Conservation (phyloP, 2,888 invertebrate genomes). For the Tortricodes alternella region DNA sequence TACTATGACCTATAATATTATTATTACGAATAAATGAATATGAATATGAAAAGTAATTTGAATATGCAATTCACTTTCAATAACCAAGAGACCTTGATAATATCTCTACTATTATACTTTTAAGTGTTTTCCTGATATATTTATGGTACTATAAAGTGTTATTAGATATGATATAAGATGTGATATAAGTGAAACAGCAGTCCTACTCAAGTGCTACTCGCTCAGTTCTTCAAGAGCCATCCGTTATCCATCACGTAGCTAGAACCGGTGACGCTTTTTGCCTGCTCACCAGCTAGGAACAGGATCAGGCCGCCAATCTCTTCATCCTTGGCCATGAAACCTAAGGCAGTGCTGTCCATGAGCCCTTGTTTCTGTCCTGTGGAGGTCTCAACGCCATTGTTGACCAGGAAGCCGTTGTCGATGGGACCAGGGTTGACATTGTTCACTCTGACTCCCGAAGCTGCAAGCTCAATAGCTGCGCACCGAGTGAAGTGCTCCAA, state of each 20-base stretch:
- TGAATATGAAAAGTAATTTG: background rate
- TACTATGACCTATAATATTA: too few relatives aligned
- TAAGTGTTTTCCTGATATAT: too few relatives aligned
- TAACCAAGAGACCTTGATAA: background rate
- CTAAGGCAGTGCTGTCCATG: background rate
- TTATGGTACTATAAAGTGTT: too few relatives aligned
- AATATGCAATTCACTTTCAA: background rate
- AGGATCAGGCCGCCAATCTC: conserved; percentile 5
- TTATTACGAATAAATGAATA: too few relatives aligned
- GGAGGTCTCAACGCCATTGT: conserved; percentile 2
- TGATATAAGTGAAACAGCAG: too few relatives aligned
- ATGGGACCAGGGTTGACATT: conserved; percentile 82
- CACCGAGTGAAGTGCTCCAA: conserved; percentile 89
- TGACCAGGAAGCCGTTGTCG: conserved; percentile 14
- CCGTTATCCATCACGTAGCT: conserved; percentile 14
- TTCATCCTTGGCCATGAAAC: conserved; percentile 5
- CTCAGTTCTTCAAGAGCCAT: conserved; percentile 11
- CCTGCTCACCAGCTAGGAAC: conserved; percentile 5
- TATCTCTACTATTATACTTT: background rate
- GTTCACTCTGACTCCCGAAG: conserved; percentile 84
- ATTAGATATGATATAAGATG: too few relatives aligned
- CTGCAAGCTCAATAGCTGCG: conserved; percentile 84
- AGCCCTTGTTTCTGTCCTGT: background rate
- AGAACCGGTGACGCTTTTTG: conserved; percentile 16
- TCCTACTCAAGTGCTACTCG: too few relatives aligned